Percentiles rank a stretch among this genome's conserved stretches.
Conservation (phyloP, 2,797 vertebrate species). For the Pangasius mekongensis region DNA sequence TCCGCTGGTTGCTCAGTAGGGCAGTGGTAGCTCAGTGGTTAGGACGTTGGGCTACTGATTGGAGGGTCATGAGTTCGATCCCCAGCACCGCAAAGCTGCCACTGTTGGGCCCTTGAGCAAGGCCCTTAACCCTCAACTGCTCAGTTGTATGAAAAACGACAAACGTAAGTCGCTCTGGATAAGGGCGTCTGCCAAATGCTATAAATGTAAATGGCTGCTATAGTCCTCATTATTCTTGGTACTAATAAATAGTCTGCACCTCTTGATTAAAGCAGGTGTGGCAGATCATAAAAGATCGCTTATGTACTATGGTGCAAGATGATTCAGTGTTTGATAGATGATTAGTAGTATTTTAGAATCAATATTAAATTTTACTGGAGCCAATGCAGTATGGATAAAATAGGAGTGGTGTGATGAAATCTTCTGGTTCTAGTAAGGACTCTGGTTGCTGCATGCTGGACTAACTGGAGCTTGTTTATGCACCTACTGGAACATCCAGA, state of each 20-base stretch:
- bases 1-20: not conserved
- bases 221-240: not conserved
- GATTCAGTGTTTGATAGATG: not conserved
- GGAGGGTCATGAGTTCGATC: too few relatives aligned
- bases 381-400: not conserved
- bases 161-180: too few relatives aligned
- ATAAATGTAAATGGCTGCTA: too few relatives aligned
- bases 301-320: not conserved
- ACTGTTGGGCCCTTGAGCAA: too few relatives aligned
- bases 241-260: not conserved
- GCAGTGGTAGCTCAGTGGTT: too few relatives aligned
- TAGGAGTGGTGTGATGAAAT: not conserved
- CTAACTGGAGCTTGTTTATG: too few relatives aligned
- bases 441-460: not conserved
- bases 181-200: too few relatives aligned
- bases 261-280: not conserved
- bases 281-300: not conserved
- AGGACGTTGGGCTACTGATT: too few relatives aligned
- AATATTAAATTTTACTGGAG: not conserved
- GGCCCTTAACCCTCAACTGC: too few relatives aligned
- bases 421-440: not conserved
- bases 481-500: not conserved
- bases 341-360: not conserved
- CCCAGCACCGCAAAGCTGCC: too few relatives aligned
- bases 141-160: too few relatives aligned